Evolutionary conservation across 2,888 invertebrate genomes (phyloP), one percentile per base, ranked within the genome.

Genomic region (Chelonus formosanus): DNA sequence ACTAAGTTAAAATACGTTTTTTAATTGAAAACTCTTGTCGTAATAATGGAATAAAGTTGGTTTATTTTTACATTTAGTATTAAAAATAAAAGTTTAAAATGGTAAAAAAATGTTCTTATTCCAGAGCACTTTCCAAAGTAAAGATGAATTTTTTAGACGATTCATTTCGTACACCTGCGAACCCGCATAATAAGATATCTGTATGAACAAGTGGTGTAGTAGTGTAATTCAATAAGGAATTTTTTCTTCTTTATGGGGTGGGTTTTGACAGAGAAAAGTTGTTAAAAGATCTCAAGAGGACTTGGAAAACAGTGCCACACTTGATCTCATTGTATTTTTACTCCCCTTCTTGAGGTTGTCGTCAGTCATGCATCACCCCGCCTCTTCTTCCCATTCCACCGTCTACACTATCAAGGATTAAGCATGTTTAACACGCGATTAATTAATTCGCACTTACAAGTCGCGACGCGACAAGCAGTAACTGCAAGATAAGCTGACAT

Each of bases 401-500:
- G 31, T 50, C 31, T 47, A 47, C 20, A 34, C 32, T 10, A 59
- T 59, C 36, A 36, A 10, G 56, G 57, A 62, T 66, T 62, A 63
- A 63, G 36, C 63, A 47, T 63, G 67, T 63, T 67, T 54, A 65
- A 65, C 64, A 69, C 69, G 66, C 69, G 59, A 62, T 67, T 67
- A 69, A 69, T 69, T 69, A 69, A 65, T 65, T 65, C 69, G 67
- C 56, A 67, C 67, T 67, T 50, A 67, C 57, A 48, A 64, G 63
- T 58, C 67, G 53, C 61, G 65, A 57, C 61, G 59, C 57, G 47
- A 54, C 59, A 57, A 68, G 67, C 62, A 58, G 40, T 40, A 40
- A 34, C 56, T 36, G 50, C 52, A 54, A 76, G 76, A 78, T 80
- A 78, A 78, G 78, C 75, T 76, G 40, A 59, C 50, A 79, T 79